Base-by-base conservation (phyloP, 1,140 invertebrate genomes). In the Lepidotrigona ventralis region DNA sequence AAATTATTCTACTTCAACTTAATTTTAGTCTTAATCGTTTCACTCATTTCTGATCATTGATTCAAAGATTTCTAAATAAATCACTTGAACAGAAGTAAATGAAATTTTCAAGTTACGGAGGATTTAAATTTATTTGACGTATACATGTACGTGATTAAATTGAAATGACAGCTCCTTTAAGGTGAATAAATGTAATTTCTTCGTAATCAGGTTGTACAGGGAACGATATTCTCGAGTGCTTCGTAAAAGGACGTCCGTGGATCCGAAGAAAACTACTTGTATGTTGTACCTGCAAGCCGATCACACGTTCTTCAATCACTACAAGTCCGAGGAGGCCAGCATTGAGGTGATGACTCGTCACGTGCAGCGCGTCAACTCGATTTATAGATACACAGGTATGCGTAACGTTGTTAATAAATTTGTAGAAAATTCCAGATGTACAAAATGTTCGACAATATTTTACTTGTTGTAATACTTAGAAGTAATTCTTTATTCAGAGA, bases 321-420 rank as follows among this genome's bases (percentile, higher is more conserved):
- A 98, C 92, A 97, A 97, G 29, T 97, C 97, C 8, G 97, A 99
- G 91, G 98, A 99, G 92, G 97, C 98, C 0, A 98, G 98, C 91
- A 98, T 99, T 86, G 98, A 99, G 93, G 97, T 98, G 23, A 98
- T 99, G 96, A 98, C 98, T 0, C 95, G 98, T 68, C 98, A 99
- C 91, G 98, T 99, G 12, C 98, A 99, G 92, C 96, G 98, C 90
- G 98, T 98, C 80, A 99, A 99, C 93, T 95, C 96, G 15, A 99
- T 99, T 89, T 99, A 99, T 92, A 97, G 96, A 93, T 96, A 96
- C 76, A 98, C 98, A 91, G 97, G 97, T 98, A 74, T 39, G 9
- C 1, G n/a, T 33, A 26, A 26, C 4, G 15, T 64, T 26, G 15
- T n/a, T 23, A 68, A 29, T 29, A 19, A 19, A 4, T n/a, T 12